Conservation (phyloP, 2,113 vertebrate species). For the Mormoops blainvillei region DNA sequence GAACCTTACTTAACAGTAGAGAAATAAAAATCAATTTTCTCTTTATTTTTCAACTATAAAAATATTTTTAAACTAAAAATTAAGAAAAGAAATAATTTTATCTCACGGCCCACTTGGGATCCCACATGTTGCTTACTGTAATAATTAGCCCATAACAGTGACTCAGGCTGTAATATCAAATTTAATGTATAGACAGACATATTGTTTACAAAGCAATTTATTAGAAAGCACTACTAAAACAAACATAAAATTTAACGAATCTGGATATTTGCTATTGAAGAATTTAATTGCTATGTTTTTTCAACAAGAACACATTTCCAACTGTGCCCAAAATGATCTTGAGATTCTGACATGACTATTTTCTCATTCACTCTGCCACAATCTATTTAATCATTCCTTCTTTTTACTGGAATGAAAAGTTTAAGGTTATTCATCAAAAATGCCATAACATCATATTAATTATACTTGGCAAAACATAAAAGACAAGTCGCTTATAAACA, state of each 20-base stretch:
- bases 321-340: neutral
- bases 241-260: neutral
- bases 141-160: neutral
- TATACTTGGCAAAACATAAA: constrained; percentile 49
- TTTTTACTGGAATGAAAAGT: constrained; percentile 31
- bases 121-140: neutral
- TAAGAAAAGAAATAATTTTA: neutral
- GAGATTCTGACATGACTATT: neutral
- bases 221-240: neutral
- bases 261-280: neutral
- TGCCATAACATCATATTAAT: constrained; percentile 28
- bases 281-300: neutral
- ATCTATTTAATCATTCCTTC: constrained; percentile 10
- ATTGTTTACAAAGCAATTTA: neutral
- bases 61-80: neutral
- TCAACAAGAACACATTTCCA: neutral
- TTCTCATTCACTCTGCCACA: neutral
- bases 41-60: neutral
- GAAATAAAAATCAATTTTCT: neutral
- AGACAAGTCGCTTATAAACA: constrained; percentile 33
- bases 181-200: neutral
- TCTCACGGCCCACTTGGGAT: neutral
- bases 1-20: neutral
- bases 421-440: constrained; percentile 54
- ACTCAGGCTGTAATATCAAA: neutral